Percentiles rank a stretch among this genome's conserved stretches.
Evolutionary conservation across 1,140 invertebrate species (phyloP).

Genomic region (Oreohelix idahoensis): DNA sequence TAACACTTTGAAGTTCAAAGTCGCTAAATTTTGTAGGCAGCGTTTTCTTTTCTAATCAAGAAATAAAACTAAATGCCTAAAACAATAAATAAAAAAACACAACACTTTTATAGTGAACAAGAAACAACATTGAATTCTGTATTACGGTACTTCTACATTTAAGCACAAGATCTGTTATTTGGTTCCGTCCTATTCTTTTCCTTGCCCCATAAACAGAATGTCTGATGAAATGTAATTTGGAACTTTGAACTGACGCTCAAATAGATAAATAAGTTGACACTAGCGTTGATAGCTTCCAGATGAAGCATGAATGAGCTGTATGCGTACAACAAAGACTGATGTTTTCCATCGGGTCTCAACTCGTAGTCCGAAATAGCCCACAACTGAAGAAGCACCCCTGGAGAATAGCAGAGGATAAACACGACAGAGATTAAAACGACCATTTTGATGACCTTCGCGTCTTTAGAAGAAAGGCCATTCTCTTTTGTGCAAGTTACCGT

Average conservation of each 20-base stretch:
- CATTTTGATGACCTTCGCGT: neutral
- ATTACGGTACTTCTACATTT: too few relatives aligned
- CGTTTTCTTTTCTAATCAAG: too few relatives aligned
- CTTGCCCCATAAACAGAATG: too few relatives aligned
- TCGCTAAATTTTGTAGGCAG: too few relatives aligned
- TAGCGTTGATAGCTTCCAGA: neutral
- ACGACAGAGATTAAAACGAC: neutral
- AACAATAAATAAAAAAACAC: too few relatives aligned
- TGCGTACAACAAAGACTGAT: neutral
- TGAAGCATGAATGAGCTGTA: slow-evolving; percentile 2
- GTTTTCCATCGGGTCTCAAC: neutral
- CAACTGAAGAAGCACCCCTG: neutral
- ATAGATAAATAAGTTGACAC: neutral
- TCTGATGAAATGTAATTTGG: neutral
- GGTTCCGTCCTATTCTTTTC: too few relatives aligned
- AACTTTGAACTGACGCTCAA: neutral
- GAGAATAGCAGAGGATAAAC: neutral
- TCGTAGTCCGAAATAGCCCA: neutral
- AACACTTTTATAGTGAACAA: too few relatives aligned
- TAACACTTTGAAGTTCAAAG: too few relatives aligned
- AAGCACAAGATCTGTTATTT: too few relatives aligned
- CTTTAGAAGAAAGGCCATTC: neutral
- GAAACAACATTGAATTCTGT: too few relatives aligned
- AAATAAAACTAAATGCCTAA: too few relatives aligned
- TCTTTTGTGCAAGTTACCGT: neutral